Evolutionary conservation across 2,888 invertebrate genomes (phyloP).

Genomic region (Drosophila affinis): DNA sequence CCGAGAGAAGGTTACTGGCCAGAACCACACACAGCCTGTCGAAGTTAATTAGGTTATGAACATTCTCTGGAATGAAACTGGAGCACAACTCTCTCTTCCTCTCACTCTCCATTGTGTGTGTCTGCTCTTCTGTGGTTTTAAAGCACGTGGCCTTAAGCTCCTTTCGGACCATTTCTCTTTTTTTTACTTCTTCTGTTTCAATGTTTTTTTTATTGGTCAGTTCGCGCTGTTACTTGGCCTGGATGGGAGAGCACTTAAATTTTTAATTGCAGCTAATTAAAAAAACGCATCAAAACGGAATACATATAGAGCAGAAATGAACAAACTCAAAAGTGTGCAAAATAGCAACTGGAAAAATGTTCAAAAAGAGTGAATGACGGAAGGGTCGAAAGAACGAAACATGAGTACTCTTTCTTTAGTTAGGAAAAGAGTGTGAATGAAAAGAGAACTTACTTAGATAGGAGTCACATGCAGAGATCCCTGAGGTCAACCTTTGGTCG

Average conservation of each 20-base stretch:
- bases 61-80: slow-evolving; percentile 29
- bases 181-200: neutral
- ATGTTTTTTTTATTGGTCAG: slow-evolving; percentile 14
- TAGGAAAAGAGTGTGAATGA: neutral
- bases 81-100: neutral
- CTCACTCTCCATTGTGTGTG: neutral
- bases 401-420: neutral
- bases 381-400: neutral
- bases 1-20: neutral
- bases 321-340: slow-evolving; percentile 25
- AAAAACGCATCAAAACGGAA: slow-evolving; percentile 47
- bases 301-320: slow-evolving; percentile 28
- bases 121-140: slow-evolving; percentile 10
- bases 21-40: neutral
- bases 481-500: too few relatives aligned
- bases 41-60: slow-evolving; percentile 54
- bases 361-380: neutral
- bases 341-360: slow-evolving; percentile 9
- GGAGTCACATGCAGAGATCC: too few relatives aligned
- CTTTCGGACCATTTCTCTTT: slow-evolving; percentile 13
- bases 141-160: slow-evolving; percentile 25
- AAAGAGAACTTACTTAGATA: too few relatives aligned
- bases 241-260: slow-evolving; percentile 38
- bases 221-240: neutral
- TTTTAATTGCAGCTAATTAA: slow-evolving; percentile 58